These are phyloP conservation scores for Dryocosmus kuriphilus DNA, from an alignment of 2,888 invertebrate genomes.

Conservation along the genomic window DNA sequence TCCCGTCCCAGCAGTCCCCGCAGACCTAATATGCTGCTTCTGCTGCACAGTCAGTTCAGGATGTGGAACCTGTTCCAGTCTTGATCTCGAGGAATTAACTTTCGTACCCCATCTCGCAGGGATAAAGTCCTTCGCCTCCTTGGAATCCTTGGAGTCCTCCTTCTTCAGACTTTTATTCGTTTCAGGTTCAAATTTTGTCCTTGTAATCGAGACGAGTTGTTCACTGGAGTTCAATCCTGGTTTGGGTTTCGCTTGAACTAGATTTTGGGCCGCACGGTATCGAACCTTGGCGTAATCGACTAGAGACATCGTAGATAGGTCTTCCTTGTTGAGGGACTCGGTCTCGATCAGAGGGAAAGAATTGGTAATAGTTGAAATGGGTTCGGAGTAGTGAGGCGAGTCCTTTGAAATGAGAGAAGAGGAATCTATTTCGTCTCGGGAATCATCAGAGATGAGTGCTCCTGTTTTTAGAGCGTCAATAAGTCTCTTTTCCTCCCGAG, in stretches of 20 bases:
- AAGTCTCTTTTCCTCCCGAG: conserved; percentile 89
- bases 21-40: conserved; percentile 79
- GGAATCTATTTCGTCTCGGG: conserved; percentile 55
- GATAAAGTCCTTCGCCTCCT: conserved; percentile 67
- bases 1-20: conserved; percentile 77
- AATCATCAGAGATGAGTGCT: conserved; percentile 80
- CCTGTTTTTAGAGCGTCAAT: conserved; percentile 89
- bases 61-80: conserved; percentile 81
- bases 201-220: conserved; percentile 64
- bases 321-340: conserved; percentile 58
- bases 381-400: neutral
- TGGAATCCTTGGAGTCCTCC: conserved; percentile 55
- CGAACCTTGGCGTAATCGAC: conserved; percentile 83
- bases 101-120: conserved; percentile 77
- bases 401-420: neutral
- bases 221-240: conserved; percentile 55
- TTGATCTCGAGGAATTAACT: conserved; percentile 70
- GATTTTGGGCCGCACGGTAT: conserved; percentile 79
- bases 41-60: conserved; percentile 83
- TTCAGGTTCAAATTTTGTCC: conserved; percentile 69
- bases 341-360: neutral
- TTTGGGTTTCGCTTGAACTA: conserved; percentile 60
- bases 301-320: conserved; percentile 77
- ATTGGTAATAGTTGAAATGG: neutral
- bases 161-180: conserved; percentile 49